Evolutionary conservation across 2,888 invertebrate species (phyloP).

Genomic region (Lutraria lutraria): DNA sequence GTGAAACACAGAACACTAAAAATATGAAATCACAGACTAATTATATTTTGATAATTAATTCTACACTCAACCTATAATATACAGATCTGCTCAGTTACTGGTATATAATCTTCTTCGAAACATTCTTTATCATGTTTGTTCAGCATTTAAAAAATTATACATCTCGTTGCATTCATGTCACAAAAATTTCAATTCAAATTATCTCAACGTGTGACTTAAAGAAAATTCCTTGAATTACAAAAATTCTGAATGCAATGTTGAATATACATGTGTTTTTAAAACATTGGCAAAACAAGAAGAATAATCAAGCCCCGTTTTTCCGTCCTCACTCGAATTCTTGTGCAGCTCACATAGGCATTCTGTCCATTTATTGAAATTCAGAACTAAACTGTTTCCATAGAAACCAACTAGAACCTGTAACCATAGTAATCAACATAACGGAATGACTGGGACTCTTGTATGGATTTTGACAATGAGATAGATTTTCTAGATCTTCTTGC

Average conservation of each 20-base stretch:
- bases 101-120: not conserved
- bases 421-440: constrained; percentile 85
- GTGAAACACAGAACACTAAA: constrained; percentile 16
- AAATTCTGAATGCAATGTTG: not conserved
- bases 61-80: not conserved
- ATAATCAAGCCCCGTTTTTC: not conserved
- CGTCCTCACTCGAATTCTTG: not conserved
- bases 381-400: constrained; percentile 9
- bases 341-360: not conserved
- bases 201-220: not conserved
- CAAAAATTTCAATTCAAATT: not conserved
- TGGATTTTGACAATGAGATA: constrained; percentile 77
- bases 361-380: not conserved
- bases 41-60: constrained; percentile 9
- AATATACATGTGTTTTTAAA: not conserved
- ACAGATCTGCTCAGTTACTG: not conserved
- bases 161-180: not conserved
- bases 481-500: constrained; percentile 79
- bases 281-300: not conserved
- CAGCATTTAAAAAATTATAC: not conserved
- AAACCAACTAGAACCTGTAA: constrained; percentile 71
- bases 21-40: constrained; percentile 4
- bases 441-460: constrained; percentile 80
- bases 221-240: not conserved
- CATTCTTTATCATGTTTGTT: not conserved